A percentile compares a stretch with the other conserved stretches of the same genome.
phyloP scores from a whole-genome alignment of 2,888 invertebrate species.

The Trypoxylon attenuatum region DNA sequence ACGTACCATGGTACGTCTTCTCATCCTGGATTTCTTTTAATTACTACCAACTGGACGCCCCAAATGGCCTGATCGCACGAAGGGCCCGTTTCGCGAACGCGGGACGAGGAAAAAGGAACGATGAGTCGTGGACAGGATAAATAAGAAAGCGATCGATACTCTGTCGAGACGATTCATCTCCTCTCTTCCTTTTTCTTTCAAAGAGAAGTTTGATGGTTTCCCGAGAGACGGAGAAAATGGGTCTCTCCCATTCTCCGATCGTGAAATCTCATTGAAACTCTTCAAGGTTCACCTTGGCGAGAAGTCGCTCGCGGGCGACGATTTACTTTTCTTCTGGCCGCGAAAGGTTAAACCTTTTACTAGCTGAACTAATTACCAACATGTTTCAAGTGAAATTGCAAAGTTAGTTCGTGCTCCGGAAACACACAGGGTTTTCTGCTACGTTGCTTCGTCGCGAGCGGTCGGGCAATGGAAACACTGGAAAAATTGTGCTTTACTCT shows the following conservation, averaged over 20 bases:
- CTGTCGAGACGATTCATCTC: background rate
- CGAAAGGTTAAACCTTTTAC: conserved; percentile 25
- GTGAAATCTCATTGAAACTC: conserved; percentile 12
- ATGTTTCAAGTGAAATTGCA: conserved; percentile 19
- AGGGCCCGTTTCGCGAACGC: conserved; percentile 1
- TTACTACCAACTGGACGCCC: conserved; percentile 36
- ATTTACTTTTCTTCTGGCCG: background rate
- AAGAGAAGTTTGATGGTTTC: conserved; percentile 9
- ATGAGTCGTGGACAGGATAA: background rate
- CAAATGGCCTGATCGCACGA: conserved; percentile 13
- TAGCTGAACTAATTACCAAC: conserved; percentile 41
- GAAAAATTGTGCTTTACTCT: conserved; percentile 1
- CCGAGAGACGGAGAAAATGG: background rate
- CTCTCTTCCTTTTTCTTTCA: background rate
- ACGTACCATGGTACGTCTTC: conserved; percentile 23
- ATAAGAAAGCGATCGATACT: background rate
- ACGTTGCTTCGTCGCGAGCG: conserved; percentile 9
- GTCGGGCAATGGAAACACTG: background rate
- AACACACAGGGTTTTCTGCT: no score
- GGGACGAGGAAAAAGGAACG: background rate
- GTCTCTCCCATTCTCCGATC: background rate
- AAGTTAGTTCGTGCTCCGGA: conserved; percentile 23
- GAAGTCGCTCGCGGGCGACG: background rate
- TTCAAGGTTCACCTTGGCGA: background rate
- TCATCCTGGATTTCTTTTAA: conserved; percentile 39